These are phyloP conservation scores for Ascaphus truei DNA, from an alignment of 2,113 vertebrate species.

Conservation along the genomic window DNA sequence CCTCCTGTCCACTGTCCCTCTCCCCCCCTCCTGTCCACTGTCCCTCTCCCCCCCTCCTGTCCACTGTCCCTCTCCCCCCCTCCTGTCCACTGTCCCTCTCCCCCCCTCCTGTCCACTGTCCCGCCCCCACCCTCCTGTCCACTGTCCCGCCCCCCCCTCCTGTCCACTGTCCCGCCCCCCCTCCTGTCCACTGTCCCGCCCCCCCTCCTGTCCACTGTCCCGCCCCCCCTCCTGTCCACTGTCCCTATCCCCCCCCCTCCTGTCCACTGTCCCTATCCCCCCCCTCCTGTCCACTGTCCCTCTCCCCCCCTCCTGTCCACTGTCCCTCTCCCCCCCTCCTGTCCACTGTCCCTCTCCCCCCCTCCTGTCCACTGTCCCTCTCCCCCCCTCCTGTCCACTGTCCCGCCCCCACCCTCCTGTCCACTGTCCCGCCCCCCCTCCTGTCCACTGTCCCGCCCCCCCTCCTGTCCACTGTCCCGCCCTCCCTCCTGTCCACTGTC, in stretches of 20 bases:
- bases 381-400: too few relatives aligned
- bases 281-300: too few relatives aligned
- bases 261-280: too few relatives aligned
- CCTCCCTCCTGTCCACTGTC: not conserved
- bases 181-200: too few relatives aligned
- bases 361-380: too few relatives aligned
- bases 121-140: accelerated
- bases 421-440: not conserved
- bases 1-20: not conserved
- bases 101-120: not conserved
- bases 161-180: not conserved
- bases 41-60: not conserved
- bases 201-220: too few relatives aligned
- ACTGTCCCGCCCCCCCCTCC: not conserved
- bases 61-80: not conserved
- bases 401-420: not conserved
- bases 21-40: not conserved
- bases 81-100: not conserved
- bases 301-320: too few relatives aligned
- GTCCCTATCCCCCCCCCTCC: too few relatives aligned
- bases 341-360: too few relatives aligned
- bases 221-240: too few relatives aligned
- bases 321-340: too few relatives aligned
- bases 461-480: not conserved
- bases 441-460: too few relatives aligned